Conservation (phyloP, 1,140 invertebrate genomes). For the Stegodyphus dumicola region DNA sequence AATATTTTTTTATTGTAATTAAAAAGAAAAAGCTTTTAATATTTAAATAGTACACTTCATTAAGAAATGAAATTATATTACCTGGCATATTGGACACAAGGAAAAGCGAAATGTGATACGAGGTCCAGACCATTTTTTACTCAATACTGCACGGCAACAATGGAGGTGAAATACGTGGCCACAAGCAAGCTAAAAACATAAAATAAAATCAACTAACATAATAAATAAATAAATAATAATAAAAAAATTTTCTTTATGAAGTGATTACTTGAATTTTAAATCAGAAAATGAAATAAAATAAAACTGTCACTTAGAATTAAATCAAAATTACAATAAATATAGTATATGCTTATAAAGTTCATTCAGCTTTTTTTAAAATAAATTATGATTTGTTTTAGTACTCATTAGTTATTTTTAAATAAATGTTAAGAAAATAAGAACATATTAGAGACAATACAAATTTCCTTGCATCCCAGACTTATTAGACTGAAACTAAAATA, state of each 20-base stretch:
- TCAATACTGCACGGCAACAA: slow-evolving; percentile 87
- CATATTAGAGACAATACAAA: too few relatives aligned
- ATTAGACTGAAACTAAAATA: too few relatives aligned
- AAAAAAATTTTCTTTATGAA: too few relatives aligned
- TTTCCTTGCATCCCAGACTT: too few relatives aligned
- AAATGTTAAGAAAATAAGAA: too few relatives aligned
- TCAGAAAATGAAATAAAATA: slow-evolving; percentile 5
- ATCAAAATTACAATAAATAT: too few relatives aligned
- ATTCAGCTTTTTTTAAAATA: too few relatives aligned
- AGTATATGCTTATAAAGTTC: too few relatives aligned
- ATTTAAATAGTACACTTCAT: background rate
- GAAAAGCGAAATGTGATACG: slow-evolving; percentile 97
- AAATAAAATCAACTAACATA: background rate
- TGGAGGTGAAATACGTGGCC: slow-evolving; percentile 96
- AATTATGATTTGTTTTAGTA: too few relatives aligned
- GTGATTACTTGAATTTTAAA: background rate
- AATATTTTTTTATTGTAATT: background rate
- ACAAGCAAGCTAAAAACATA: slow-evolving; percentile 80
- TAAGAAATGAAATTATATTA: slow-evolving; percentile 65
- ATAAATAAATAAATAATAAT: too few relatives aligned
- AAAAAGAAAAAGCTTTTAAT: background rate
- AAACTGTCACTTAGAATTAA: too few relatives aligned
- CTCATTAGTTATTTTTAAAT: too few relatives aligned
- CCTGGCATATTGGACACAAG: slow-evolving; percentile 96
- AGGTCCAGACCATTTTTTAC: slow-evolving; percentile 92